Evolutionary conservation across 2,797 vertebrate genomes (phyloP).

Genomic region (Amphiprion clarkii): DNA sequence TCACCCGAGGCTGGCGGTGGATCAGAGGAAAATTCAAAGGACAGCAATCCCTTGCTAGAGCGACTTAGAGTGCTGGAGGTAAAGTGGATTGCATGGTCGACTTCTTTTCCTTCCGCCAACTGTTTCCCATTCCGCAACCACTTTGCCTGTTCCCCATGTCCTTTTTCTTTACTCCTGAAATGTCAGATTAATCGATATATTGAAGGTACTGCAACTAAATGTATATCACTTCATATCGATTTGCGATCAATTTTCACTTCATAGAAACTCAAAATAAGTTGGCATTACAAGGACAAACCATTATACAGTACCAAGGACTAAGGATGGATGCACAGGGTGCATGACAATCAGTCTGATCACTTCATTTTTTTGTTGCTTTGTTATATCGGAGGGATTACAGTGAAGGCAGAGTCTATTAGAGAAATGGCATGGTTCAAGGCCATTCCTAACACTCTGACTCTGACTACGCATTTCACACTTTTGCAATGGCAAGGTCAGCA

Average conservation of each 20-base stretch:
- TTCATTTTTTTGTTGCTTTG: background rate
- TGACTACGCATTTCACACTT: background rate
- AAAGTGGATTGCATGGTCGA: slow-evolving; percentile 61
- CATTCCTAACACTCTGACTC: background rate
- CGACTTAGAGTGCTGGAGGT: slow-evolving; percentile 91
- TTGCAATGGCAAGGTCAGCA: background rate
- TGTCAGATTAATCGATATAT: slow-evolving; percentile 11
- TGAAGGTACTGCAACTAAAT: background rate
- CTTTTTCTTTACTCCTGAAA: slow-evolving; percentile 10
- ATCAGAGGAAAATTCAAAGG: slow-evolving; percentile 83
- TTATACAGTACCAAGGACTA: background rate
- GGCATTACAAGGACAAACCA: background rate
- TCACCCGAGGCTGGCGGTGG: slow-evolving; percentile 64
- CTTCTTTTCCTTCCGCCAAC: background rate
- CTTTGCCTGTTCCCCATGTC: background rate
- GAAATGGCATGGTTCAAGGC: background rate
- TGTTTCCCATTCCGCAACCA: background rate
- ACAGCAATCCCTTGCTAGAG: slow-evolving; percentile 87
- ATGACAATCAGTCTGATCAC: background rate
- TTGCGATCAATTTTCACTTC: background rate
- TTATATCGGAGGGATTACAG: slow-evolving; percentile 1
- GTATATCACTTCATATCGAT: background rate
- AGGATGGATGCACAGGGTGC: background rate
- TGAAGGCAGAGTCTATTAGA: background rate
- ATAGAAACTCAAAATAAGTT: background rate